Evolutionary conservation across 2,797 vertebrate species (phyloP), one percentile per base, ranked within the genome.

Genomic region (Diglossa cyanea): DNA sequence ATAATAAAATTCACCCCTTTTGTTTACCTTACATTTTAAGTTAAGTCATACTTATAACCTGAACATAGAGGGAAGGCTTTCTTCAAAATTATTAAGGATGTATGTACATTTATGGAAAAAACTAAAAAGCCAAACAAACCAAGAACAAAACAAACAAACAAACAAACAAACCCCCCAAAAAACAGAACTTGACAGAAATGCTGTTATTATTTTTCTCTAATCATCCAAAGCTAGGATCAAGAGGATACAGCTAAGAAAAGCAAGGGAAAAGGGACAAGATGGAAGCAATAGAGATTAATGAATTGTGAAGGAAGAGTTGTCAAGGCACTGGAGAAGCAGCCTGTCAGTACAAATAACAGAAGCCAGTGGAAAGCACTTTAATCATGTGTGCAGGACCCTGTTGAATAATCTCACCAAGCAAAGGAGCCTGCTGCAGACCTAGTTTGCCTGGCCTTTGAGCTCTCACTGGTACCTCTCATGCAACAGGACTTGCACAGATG

Each of bases 111-210:
- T 48, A 30, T 15, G 20, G 8, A 31, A 66, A 54, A 55, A 33
- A 26, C 1, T 17, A 31, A 21, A 57, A 66, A 48, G 1, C 1
- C 0, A 33, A 47, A 24, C 5, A 30, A 47, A 2, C 2, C 21
- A 70, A 40, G 6, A 78, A 28, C 7, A 26, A 42, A 58, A 20
- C 2, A 47, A 30, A 35, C 2, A 16, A 44, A 35, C 2, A 16
- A 44, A 58, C 3, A 18, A 18, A 23, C 40, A 42, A 48, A 48
- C 17, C 1, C 7, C 12, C 2, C 0, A 3, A 33, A 44, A 74
- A 8, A 0, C 5, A 77, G n/a, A 65, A 62, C 13, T 11, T 60
- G 5, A 35, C 17, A 44, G 42, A 44, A 44, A 20, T 44, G 9
- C 42, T 44, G 18, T 42, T 42, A 19, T 11, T 44, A 53, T 79